Percentiles rank a stretch among this genome's conserved stretches.
These are phyloP conservation scores for Helicolenus hilgendorfi DNA, from an alignment of 2,797 vertebrate species.

Conservation along the genomic window DNA sequence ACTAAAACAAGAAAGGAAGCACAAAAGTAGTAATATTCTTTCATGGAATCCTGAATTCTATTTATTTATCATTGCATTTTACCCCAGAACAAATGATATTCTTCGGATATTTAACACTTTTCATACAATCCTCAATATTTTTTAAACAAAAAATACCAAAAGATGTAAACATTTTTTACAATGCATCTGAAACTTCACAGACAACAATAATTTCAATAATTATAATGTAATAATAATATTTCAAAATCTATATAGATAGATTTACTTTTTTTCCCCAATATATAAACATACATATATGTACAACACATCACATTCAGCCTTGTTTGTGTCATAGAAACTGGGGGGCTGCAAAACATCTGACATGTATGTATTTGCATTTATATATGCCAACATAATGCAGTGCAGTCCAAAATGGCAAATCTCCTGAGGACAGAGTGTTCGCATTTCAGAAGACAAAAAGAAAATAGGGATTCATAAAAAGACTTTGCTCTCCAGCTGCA, in stretches of 20 bases:
- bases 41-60: conserved; percentile 27
- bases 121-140: conserved; percentile 59
- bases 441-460: conserved; percentile 11
- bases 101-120: conserved; percentile 43
- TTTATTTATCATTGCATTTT: conserved; percentile 65
- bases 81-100: conserved; percentile 51
- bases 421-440: conserved; percentile 12
- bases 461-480: conserved; percentile 1
- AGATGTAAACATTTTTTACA: conserved; percentile 81
- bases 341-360: conserved; percentile 3
- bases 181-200: conserved; percentile 72
- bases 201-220: conserved; percentile 70
- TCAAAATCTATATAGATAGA: conserved; percentile 42
- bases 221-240: conserved; percentile 37
- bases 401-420: conserved; percentile 22
- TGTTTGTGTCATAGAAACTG: conserved; percentile 53
- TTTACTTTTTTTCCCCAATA: background rate
- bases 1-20: background rate
- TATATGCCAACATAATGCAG: background rate
- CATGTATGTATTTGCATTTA: conserved; percentile 2
- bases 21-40: background rate
- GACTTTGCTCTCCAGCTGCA: conserved; percentile 4
- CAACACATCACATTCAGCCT: conserved; percentile 76
- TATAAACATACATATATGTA: conserved; percentile 56
- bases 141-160: conserved; percentile 35